Evolutionary conservation across 2,797 vertebrate species (phyloP).

Genomic region (Babyrousa celebensis): DNA sequence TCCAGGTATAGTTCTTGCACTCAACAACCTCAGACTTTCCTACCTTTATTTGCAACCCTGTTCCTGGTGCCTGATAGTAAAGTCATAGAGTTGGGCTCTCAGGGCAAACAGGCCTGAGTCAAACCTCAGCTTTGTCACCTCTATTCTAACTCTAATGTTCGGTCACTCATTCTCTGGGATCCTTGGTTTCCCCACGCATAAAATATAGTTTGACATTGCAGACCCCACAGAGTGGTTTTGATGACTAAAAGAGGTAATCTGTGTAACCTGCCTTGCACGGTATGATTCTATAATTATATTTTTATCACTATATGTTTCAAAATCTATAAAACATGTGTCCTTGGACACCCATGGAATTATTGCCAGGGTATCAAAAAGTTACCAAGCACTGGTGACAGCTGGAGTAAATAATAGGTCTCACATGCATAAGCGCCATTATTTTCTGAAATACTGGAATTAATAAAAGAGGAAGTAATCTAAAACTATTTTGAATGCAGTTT

Average conservation of each 20-base stretch:
- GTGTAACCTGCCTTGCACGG: not conserved
- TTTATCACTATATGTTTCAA: conserved; percentile 41
- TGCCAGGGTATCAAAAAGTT: conserved; percentile 3
- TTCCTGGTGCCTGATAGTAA: not conserved
- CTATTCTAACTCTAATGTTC: not conserved
- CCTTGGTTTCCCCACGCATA: not conserved
- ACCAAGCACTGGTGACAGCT: not conserved
- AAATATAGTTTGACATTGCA: not conserved
- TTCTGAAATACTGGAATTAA: conserved; percentile 2
- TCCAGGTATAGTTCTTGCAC: not conserved
- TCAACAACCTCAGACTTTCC: not conserved
- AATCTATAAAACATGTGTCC: not conserved
- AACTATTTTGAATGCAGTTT: conserved; percentile 16
- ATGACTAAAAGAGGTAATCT: not conserved
- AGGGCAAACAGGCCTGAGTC: not conserved
- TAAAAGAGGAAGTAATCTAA: not conserved
- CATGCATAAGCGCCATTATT: not conserved
- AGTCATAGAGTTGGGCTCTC: not conserved
- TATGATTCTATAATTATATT: not conserved
- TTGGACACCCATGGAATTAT: not conserved
- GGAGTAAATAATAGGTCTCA: conserved; percentile 6
- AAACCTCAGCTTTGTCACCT: not conserved
- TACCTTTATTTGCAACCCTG: not conserved
- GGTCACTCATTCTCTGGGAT: conserved; percentile 24
- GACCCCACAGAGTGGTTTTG: not conserved